Conservation (phyloP, 2,797 vertebrate genomes). For the Zenarchopterus dispar region DNA sequence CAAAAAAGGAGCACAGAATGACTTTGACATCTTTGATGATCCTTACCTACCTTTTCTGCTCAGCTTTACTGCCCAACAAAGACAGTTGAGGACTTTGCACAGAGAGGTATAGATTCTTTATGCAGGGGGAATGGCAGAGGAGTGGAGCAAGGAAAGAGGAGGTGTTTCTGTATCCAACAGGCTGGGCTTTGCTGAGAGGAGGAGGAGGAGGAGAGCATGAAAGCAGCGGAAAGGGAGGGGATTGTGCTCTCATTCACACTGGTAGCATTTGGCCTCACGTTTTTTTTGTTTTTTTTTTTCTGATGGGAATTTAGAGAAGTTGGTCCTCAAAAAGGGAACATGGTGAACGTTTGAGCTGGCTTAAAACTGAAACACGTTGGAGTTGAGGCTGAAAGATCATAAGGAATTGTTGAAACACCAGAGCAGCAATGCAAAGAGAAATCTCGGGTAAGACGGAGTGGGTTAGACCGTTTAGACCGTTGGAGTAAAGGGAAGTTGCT, state of each 20-base stretch:
- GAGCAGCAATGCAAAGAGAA: constrained; percentile 58
- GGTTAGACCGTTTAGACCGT: not conserved
- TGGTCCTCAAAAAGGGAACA: constrained; percentile 52
- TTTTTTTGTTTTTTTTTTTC: constrained; percentile 33
- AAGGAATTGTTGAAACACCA: constrained; percentile 36
- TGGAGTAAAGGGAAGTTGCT: constrained; percentile 31
- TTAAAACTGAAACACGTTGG: constrained; percentile 13
- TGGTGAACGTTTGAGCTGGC: constrained; percentile 14
- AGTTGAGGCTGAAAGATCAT: constrained; percentile 38
- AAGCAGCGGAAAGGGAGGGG: constrained; percentile 62
- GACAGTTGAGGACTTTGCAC: constrained; percentile 46
- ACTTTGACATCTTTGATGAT: not conserved
- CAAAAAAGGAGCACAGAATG: constrained; percentile 7
- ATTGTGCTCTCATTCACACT: constrained; percentile 64
- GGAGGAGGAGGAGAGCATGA: constrained; percentile 27
- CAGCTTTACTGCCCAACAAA: constrained; percentile 58
- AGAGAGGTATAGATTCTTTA: constrained; percentile 54
- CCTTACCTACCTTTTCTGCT: constrained; percentile 22
- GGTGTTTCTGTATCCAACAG: constrained; percentile 61
- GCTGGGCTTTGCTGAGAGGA: constrained; percentile 35
- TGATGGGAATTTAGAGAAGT: constrained; percentile 44
- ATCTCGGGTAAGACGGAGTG: constrained; percentile 60
- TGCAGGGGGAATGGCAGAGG: constrained; percentile 65
- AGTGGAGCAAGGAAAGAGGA: constrained; percentile 56
- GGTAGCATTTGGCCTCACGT: constrained; percentile 64